Percentiles rank a stretch among this genome's conserved stretches.
Evolutionary conservation across 2,797 vertebrate genomes (phyloP).

Genomic region (Bradypus variegatus): DNA sequence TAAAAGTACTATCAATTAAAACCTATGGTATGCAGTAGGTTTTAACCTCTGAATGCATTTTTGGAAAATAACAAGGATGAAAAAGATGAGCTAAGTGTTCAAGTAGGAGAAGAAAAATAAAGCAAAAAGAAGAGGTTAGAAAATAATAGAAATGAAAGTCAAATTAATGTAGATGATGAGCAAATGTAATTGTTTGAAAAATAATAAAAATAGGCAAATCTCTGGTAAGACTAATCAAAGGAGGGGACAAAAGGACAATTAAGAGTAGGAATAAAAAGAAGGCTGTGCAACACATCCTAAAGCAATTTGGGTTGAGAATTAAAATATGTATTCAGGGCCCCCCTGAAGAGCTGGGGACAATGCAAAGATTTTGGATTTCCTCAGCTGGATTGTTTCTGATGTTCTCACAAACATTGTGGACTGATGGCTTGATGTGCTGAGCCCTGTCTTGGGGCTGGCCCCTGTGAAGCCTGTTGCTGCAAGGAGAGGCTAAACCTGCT

Average conservation of each 20-base stretch:
- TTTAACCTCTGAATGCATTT: background rate
- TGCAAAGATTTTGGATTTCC: too few species aligned
- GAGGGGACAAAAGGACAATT: background rate
- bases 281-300: too few species aligned
- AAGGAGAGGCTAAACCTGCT: too few species aligned
- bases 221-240: background rate
- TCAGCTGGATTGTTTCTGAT: too few species aligned
- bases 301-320: too few species aligned
- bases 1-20: background rate
- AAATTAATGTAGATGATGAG: background rate
- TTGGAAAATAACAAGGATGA: background rate
- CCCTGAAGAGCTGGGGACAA: too few species aligned
- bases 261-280: background rate
- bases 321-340: too few species aligned
- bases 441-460: too few species aligned
- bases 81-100: background rate
- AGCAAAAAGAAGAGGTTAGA: background rate
- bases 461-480: too few species aligned
- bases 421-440: too few species aligned
- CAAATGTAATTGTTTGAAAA: background rate
- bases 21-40: background rate
- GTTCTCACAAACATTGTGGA: too few species aligned
- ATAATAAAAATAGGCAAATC: background rate
- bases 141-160: background rate
- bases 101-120: background rate